phyloP scores from a whole-genome alignment of 2,113 vertebrate species.

The Microcebus griseorufus region DNA sequence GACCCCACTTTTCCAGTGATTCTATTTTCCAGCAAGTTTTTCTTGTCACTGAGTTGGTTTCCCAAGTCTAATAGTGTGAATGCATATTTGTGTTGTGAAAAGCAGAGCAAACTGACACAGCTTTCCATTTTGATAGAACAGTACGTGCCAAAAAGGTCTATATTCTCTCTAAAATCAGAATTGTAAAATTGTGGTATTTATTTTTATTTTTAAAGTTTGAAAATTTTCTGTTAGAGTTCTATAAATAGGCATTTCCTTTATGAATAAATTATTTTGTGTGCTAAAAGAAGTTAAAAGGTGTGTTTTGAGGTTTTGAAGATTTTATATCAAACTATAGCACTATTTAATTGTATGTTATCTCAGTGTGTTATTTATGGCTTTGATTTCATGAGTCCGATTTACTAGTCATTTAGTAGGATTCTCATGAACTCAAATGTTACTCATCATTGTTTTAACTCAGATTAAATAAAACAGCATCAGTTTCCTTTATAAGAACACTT shows the following conservation, averaged over 20 bases:
- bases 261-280: conserved; percentile 39
- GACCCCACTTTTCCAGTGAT: conserved; percentile 36
- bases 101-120: background rate
- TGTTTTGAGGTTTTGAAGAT: background rate
- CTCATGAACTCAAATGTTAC: background rate
- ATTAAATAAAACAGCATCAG: background rate
- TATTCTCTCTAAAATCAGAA: conserved; percentile 39
- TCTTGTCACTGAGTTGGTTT: conserved; percentile 29
- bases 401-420: background rate
- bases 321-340: background rate
- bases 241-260: conserved; percentile 43
- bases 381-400: background rate
- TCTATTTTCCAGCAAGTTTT: background rate
- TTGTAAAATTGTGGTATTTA: conserved; percentile 4
- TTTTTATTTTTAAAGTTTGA: conserved; percentile 42
- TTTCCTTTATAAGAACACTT: background rate
- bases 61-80: background rate
- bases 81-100: background rate
- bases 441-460: background rate
- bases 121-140: background rate
- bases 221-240: background rate
- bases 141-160: conserved; percentile 2
- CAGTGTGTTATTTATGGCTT: background rate
- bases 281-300: conserved; percentile 26
- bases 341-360: background rate